Base-by-base conservation (phyloP, 2,888 invertebrate genomes). In the Drosophila affinis region DNA sequence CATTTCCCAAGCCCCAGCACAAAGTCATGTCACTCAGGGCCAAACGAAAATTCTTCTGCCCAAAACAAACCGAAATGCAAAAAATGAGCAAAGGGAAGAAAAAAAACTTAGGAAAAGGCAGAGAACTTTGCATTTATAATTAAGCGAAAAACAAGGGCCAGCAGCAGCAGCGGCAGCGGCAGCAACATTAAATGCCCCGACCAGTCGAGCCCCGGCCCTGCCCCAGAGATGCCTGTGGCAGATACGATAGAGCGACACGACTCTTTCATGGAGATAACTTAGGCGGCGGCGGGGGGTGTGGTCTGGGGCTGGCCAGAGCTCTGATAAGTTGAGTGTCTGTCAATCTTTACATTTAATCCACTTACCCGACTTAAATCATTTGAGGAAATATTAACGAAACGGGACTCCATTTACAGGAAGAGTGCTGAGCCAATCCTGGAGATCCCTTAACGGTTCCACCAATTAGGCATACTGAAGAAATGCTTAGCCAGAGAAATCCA, bases 51-150 rank as follows among this genome's bases (percentile, higher is more conserved):
- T 68, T 51, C 58, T 58, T 75, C 58, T 82, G 86, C 62, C 56
- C 70, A 80, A 81, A 86, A 88, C 62, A 86, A 64, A 74, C 68
- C 64, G 54, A 62, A 67, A 68, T 45, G 53, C 44, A 39, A 18
- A 81, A 67, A 71, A 62, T 34, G 34, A 18, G 29, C 27, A 17
- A 14, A 24, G 7, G 45, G 24, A 45, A 21, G n/a, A 24, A 17
- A 62, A 52, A 27, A 52, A 68, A 58, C 56, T 65, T 24, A 58
- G 27, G 69, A 75, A 79, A 69, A 53, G 47, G 76, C 68, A 56
- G 71, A 62, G 65, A 69, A 61, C 68, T 79, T 69, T 88, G 89
- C 88, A 89, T 85, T 89, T 86, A 89, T 89, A 85, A 85, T 85
- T 85, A 89, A 89, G 75, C 84, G 72, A 57, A 68, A 64, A 54